phyloP scores from a whole-genome alignment of 2,113 vertebrate species.

The Agapornis roseicollis region DNA sequence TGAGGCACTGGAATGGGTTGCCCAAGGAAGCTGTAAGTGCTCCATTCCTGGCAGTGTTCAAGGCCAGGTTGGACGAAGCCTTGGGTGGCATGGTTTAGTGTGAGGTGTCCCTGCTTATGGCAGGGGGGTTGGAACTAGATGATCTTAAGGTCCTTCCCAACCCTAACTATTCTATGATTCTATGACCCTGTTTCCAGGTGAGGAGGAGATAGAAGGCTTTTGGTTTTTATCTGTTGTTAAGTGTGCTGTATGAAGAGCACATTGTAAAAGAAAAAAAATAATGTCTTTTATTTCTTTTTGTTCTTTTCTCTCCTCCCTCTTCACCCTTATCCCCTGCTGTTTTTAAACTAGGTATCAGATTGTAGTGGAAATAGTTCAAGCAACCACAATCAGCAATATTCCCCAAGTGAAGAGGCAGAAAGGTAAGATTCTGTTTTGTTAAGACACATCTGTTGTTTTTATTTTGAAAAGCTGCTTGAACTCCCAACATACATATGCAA shows the following conservation, averaged over 20 bases:
- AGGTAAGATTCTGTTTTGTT: slow-evolving; percentile 79
- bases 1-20: too few species aligned
- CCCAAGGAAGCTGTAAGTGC: too few species aligned
- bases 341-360: slow-evolving; percentile 91
- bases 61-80: too few species aligned
- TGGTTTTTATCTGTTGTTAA: not conserved
- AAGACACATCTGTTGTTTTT: slow-evolving; percentile 35
- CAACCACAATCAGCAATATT: slow-evolving; percentile 95
- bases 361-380: slow-evolving; percentile 97
- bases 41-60: too few species aligned
- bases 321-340: not conserved
- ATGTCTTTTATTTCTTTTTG: not conserved
- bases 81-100: too few species aligned
- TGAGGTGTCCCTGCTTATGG: too few species aligned
- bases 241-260: not conserved
- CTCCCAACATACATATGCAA: not conserved
- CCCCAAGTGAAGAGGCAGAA: slow-evolving; percentile 97
- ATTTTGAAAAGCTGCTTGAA: slow-evolving; percentile 15
- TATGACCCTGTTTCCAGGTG: not conserved
- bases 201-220: not conserved
- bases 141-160: too few species aligned
- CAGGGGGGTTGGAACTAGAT: too few species aligned
- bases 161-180: too few species aligned
- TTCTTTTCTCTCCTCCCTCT: not conserved
- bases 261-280: slow-evolving; percentile 1